Percentiles rank a stretch among this genome's conserved stretches.
These are phyloP conservation scores for Anthopleura sola DNA, from an alignment of 64 coral and sea anemone genomes.

Conservation along the genomic window DNA sequence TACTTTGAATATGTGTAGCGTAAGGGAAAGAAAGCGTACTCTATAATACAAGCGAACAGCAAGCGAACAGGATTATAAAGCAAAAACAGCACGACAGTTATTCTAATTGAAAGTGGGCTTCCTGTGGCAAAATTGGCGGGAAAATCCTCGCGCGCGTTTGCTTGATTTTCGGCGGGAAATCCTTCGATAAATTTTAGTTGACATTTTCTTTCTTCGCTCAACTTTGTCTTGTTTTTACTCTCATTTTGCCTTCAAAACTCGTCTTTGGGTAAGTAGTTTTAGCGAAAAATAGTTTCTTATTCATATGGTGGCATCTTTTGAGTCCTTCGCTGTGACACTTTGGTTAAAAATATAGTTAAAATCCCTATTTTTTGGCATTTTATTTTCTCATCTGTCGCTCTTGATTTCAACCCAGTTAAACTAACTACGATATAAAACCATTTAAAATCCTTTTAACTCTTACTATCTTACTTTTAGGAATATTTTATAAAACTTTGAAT, in stretches of 20 bases:
- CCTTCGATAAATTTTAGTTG: neutral
- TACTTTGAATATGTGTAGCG: no score
- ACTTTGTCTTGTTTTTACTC: neutral
- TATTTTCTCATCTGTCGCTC: neutral
- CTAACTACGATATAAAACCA: neutral
- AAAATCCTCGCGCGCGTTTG: neutral
- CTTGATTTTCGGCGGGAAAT: conserved; percentile 4
- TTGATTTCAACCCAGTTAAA: neutral
- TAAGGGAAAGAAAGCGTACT: no score
- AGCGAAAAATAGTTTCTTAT: no score
- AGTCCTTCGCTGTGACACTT: no score
- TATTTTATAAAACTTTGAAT: no score
- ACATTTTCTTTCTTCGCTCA: neutral
- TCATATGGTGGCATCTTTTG: no score
- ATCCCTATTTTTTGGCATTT: neutral
- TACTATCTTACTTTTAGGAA: no score
- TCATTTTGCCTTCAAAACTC: neutral
- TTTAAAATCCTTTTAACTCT: neutral
- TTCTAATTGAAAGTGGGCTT: neutral
- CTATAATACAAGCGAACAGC: no score
- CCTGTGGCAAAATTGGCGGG: conserved; percentile 11
- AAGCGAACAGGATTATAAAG: no score
- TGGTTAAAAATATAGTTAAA: neutral
- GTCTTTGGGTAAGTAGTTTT: neutral
- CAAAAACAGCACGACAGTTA: neutral